phyloP scores from a whole-genome alignment of 2,888 invertebrate species.

The Diplazon laetatorius region DNA sequence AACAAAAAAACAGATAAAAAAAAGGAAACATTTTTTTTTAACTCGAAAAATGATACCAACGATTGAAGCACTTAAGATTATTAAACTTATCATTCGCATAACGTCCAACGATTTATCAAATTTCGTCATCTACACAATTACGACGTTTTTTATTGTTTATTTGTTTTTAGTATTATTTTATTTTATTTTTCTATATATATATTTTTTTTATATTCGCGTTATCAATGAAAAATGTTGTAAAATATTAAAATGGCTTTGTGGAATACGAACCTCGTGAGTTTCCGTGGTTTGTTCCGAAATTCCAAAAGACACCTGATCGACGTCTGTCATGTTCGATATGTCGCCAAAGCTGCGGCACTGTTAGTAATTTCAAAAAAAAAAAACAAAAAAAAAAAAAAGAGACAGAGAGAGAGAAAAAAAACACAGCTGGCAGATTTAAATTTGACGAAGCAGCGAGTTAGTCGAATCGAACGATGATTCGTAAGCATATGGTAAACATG shows the following conservation, averaged over 20 bases:
- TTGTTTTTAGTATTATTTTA: too few species aligned
- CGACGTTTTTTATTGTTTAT: background rate
- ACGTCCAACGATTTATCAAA: conserved; percentile 17
- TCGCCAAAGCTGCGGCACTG: conserved; percentile 87
- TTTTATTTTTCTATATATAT: too few species aligned
- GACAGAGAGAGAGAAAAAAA: too few species aligned
- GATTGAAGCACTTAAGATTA: conserved; percentile 34
- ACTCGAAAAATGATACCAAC: background rate
- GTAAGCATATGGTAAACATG: conserved; percentile 11
- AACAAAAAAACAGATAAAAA: background rate
- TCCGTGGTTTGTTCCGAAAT: conserved; percentile 76
- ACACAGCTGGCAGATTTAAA: conserved; percentile 72
- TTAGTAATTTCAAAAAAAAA: conserved; percentile 77
- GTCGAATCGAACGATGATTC: conserved; percentile 58
- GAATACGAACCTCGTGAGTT: conserved; percentile 77
- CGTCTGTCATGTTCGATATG: conserved; percentile 84
- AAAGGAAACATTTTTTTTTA: background rate
- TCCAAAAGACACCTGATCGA: conserved; percentile 77
- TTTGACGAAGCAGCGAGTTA: conserved; percentile 65
- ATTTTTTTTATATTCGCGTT: background rate
- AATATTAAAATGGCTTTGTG: conserved; percentile 34
- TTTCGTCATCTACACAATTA: conserved; percentile 13
- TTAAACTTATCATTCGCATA: conserved; percentile 23
- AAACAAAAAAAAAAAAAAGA: too few species aligned
- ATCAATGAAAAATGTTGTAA: conserved; percentile 23